Percentiles rank a stretch among this genome's conserved stretches.
Conservation (phyloP, 1,140 invertebrate genomes). For the Catajapyx aquilonaris region DNA sequence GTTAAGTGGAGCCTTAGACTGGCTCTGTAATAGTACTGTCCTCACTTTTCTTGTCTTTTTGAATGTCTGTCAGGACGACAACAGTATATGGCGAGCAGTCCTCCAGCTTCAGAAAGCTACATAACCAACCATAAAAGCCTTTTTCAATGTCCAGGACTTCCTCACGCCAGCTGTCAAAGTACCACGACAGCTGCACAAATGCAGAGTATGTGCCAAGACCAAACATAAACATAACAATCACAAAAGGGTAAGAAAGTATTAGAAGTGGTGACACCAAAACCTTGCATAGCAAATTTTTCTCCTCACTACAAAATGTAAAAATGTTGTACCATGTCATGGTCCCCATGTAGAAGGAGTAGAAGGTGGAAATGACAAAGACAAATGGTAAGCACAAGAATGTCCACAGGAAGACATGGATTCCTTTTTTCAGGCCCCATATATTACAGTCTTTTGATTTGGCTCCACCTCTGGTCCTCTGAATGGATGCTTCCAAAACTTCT, state of each 20-base stretch:
- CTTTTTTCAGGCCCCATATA: slow-evolving; percentile 32
- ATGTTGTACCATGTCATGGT: slow-evolving; percentile 57
- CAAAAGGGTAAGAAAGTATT: slow-evolving; percentile 45
- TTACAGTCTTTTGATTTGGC: slow-evolving; percentile 32
- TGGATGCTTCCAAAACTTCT: slow-evolving; percentile 38
- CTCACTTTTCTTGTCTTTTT: not conserved
- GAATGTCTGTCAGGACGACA: slow-evolving; percentile 16
- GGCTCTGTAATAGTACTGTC: no score
- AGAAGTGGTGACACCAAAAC: slow-evolving; percentile 39
- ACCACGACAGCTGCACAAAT: slow-evolving; percentile 42
- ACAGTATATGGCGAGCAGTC: slow-evolving; percentile 48
- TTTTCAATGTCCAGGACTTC: slow-evolving; percentile 53
- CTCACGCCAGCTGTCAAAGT: slow-evolving; percentile 39
- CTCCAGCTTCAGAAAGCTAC: slow-evolving; percentile 36
- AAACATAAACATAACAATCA: slow-evolving; percentile 38
- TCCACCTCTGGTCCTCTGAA: slow-evolving; percentile 27
- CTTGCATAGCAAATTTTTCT: slow-evolving; percentile 35
- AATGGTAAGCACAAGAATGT: slow-evolving; percentile 41
- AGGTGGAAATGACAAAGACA: slow-evolving; percentile 33
- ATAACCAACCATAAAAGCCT: slow-evolving; percentile 58
- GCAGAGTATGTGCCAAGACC: slow-evolving; percentile 42
- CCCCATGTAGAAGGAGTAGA: slow-evolving; percentile 51
- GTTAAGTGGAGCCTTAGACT: no score
- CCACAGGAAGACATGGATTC: slow-evolving; percentile 41
- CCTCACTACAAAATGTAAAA: slow-evolving; percentile 44